Base-by-base conservation (phyloP, 1,140 invertebrate species). In the Drosophila guanche region DNA sequence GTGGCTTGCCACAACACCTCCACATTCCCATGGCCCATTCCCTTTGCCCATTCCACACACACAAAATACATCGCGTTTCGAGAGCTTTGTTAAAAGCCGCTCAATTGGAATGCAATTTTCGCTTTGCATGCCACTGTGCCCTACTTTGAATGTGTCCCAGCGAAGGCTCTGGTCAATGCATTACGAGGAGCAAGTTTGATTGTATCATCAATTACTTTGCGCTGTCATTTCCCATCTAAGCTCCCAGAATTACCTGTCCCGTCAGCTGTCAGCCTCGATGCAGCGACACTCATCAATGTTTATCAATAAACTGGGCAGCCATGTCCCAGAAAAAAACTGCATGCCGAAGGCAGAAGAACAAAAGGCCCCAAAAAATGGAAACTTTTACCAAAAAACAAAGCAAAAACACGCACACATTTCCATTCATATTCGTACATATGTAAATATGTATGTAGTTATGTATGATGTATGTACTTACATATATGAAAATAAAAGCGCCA, bases 301-400 rank as follows among this genome's bases (percentile, higher is more conserved):
- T 86, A 86, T 88, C 83, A 86, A 86, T 88, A 86, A 86, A 79
- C 74, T 88, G 83, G 83, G 74, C 77, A 78, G 74, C 54, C 68
- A 63, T 70, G 68, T 62, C 81, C 68, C 77, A 70, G n/a, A n/a
- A 20, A 20, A 70, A 75, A 74, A 75, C 63, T 68, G 73, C 69
- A 65, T 45, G 43, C 70, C 56, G 46, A 43, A 55, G 47, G 50
- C 43, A 46, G 51, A 55, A 47, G 58, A 53, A 83, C 59, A 62
- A 61, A 45, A 62, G 41, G 46, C 16, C 16, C 16, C 43, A 41
- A 72, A 43, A 42, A 51, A 50, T 5, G n/a, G 50, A 5, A 41
- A 23, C 47, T 60, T 43, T 51, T 43, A 22, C 25, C 42, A 67
- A 65, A 66, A 43, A 50, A 73, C 22, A 66, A 40, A 55, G 48